Conservation (phyloP, 2,888 invertebrate species). For the Pandemis corylana region DNA sequence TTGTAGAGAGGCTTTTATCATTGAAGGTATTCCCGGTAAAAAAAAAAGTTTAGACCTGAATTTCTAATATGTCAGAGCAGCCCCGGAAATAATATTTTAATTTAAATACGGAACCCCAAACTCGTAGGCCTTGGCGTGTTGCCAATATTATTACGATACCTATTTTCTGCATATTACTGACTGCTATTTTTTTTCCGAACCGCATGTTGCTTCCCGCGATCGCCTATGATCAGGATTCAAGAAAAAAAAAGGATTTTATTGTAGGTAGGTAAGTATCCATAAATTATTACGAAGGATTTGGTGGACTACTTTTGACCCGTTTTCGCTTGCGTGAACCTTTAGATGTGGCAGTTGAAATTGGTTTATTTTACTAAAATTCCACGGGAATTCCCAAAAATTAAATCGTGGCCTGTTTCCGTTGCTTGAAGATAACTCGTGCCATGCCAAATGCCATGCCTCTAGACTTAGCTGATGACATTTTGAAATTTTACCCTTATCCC, state of each 20-base stretch:
- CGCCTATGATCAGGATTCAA: background rate
- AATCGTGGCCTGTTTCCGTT: too few relatives aligned
- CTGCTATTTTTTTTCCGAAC: slow-evolving; percentile 11
- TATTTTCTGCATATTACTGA: slow-evolving; percentile 23
- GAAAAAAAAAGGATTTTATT: background rate
- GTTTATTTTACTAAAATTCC: too few relatives aligned
- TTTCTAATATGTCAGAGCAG: background rate
- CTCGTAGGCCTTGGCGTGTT: slow-evolving; percentile 20
- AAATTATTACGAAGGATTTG: background rate
- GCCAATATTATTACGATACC: slow-evolving; percentile 33
- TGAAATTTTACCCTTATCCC: too few relatives aligned
- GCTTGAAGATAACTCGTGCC: too few relatives aligned
- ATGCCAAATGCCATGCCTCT: too few relatives aligned
- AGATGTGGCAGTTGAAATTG: too few relatives aligned
- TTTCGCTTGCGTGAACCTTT: too few relatives aligned
- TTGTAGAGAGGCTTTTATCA: background rate
- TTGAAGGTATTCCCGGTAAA: background rate
- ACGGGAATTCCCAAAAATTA: too few relatives aligned
- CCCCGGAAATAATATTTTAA: background rate
- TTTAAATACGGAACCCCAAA: slow-evolving; percentile 13
- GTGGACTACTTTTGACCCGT: too few relatives aligned
- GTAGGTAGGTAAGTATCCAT: background rate
- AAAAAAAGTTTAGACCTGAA: background rate
- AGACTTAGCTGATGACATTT: too few relatives aligned
- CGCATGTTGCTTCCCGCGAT: background rate